These are phyloP conservation scores for Mesoclemmys tuberculata DNA, from an alignment of 2,113 vertebrate species.

Conservation along the genomic window DNA sequence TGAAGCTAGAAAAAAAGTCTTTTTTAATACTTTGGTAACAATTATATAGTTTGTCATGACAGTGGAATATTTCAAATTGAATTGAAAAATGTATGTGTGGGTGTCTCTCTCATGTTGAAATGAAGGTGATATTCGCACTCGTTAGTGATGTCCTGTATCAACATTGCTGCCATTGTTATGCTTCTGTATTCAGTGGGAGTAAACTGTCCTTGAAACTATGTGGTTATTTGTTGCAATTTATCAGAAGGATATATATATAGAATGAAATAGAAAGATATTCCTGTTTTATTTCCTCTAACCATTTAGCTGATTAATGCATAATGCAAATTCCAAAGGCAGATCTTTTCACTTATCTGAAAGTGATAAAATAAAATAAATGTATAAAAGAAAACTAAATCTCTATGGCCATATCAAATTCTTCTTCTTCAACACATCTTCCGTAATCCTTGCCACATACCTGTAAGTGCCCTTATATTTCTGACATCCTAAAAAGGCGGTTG, in stretches of 20 bases:
- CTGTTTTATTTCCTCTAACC: neutral
- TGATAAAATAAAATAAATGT: neutral
- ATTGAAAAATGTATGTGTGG: neutral
- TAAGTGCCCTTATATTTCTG: neutral
- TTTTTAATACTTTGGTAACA: neutral
- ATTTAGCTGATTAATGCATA: neutral
- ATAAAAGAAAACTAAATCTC: slow-evolving; percentile 13
- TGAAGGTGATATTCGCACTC: neutral
- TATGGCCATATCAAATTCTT: neutral
- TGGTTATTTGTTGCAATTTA: neutral
- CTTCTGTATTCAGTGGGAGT: neutral
- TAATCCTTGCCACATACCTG: neutral
- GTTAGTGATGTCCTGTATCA: neutral
- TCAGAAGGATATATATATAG: neutral
- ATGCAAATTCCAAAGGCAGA: neutral
- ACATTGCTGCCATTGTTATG: neutral
- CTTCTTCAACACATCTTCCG: neutral
- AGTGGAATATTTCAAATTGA: neutral
- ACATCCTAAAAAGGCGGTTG: neutral
- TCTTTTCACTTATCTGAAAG: neutral
- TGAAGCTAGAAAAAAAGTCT: neutral
- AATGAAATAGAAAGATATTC: neutral
- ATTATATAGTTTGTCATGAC: neutral
- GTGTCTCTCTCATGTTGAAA: neutral
- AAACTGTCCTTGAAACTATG: neutral